Evolutionary conservation across 92 coral and sea anemone species (phyloP), one percentile per base, ranked within the genome.

Genomic region (Montipora capitata): DNA sequence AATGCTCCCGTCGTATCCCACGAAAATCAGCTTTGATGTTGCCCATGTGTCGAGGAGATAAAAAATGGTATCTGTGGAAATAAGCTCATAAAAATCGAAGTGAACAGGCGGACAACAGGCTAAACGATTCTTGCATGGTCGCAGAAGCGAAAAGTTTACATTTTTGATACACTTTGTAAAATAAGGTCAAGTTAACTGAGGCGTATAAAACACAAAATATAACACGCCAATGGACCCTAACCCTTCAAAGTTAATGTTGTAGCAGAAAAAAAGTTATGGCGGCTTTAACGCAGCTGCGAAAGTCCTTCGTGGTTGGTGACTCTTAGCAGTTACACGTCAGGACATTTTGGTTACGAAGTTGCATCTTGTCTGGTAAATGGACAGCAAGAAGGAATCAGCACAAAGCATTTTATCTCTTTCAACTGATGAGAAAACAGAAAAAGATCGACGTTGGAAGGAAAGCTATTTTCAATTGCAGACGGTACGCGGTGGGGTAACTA

Each of bases 1-100:
- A 64, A 93, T 95, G 98, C 68, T 95, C 27, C 98, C 98, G 0
- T 94, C 98, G 4, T 95, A 95, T 78, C 98, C 98, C 9, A 91
- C 98, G 38, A 95, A 89, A 63, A 85, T 95, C 7, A 91, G 95
- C 65, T 95, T 95, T 35, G 98, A 93, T 69, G 92, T 95, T 17
- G 94, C 96, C 44, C 95, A 93, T 13, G 95, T 95, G 68, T 74
- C 85, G 5, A 72, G 96, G 39, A 65, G 77, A 72, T 78, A n/a
- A n/a, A 68, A 9, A 27, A 27, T 27, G 35, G 35, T 2, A 7
- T 18, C 57, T 43, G 9, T 48, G 14, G 41, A 67, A 81, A 64
- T 38, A 49, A 35, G 54, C 51, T 2, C 8, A 9, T 17, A 7
- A 78, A 41, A 40, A 40, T n/a, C 54, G 20, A 17, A 16, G 39